These are phyloP conservation scores for Eospalax fontanierii DNA, from an alignment of 2,797 vertebrate species.

Conservation along the genomic window DNA sequence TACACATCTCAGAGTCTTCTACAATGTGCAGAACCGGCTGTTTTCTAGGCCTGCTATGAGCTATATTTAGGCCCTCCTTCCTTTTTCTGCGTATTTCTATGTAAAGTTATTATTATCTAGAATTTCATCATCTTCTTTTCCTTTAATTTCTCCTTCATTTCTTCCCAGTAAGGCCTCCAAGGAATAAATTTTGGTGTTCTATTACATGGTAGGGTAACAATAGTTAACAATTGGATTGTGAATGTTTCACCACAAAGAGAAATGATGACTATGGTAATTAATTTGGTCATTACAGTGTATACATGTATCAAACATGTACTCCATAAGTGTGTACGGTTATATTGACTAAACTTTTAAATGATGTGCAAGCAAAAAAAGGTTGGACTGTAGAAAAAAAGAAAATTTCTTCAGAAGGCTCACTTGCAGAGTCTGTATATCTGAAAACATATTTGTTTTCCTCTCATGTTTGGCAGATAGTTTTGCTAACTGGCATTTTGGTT, in stretches of 20 bases:
- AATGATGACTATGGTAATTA: not conserved
- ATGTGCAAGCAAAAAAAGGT: not conserved
- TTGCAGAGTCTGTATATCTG: not conserved
- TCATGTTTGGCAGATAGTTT: not conserved
- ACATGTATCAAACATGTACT: not conserved
- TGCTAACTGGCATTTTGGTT: not conserved
- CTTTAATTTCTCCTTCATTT: not conserved
- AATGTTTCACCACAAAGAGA: not conserved
- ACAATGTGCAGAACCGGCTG: not conserved
- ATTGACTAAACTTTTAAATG: not conserved
- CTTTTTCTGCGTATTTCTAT: not conserved
- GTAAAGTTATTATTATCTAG: not conserved
- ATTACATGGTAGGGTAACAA: not conserved
- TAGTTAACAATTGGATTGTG: not conserved
- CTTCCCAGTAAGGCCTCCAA: not conserved
- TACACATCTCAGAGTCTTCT: not conserved
- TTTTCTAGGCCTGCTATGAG: constrained; percentile 6
- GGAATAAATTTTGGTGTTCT: not conserved
- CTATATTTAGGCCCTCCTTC: not conserved
- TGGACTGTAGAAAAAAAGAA: not conserved
- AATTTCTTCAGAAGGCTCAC: not conserved
- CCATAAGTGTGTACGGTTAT: not conserved
- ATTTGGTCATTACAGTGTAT: not conserved
- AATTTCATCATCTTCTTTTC: not conserved
- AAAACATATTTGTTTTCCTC: not conserved